These are phyloP conservation scores for Manis pentadactyla DNA, from an alignment of 2,797 vertebrate genomes.

Conservation along the genomic window DNA sequence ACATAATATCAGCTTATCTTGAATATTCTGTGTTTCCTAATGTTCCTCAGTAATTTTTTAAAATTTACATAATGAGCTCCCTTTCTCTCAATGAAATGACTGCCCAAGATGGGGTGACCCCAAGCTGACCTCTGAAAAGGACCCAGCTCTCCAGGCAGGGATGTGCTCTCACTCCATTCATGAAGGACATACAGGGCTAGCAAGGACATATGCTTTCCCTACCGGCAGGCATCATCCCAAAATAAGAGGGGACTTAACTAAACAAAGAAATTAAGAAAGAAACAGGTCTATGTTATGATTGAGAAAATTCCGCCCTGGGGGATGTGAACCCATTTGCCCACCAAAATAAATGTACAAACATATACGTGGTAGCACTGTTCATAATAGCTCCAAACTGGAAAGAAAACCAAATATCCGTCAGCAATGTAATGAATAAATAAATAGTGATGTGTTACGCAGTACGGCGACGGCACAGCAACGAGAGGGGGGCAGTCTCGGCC, in stretches of 20 bases:
- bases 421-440: neutral
- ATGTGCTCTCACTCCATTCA: neutral
- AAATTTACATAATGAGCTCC: neutral
- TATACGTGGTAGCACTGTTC: neutral
- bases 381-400: neutral
- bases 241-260: neutral
- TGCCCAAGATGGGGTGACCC: neutral
- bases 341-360: neutral
- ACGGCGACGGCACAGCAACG: neutral
- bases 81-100: neutral
- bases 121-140: neutral
- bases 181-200: neutral
- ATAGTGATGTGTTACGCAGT: fast-evolving
- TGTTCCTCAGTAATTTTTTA: neutral
- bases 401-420: neutral
- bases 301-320: neutral
- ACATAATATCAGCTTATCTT: neutral
- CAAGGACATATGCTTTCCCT: neutral
- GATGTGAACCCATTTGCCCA: neutral
- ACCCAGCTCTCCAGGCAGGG: no score
- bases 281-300: neutral
- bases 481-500: neutral
- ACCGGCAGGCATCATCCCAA: neutral
- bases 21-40: slow-evolving; percentile 5
- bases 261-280: neutral